Conservation (phyloP, 2,888 invertebrate species). For the Embidobia sp. region DNA sequence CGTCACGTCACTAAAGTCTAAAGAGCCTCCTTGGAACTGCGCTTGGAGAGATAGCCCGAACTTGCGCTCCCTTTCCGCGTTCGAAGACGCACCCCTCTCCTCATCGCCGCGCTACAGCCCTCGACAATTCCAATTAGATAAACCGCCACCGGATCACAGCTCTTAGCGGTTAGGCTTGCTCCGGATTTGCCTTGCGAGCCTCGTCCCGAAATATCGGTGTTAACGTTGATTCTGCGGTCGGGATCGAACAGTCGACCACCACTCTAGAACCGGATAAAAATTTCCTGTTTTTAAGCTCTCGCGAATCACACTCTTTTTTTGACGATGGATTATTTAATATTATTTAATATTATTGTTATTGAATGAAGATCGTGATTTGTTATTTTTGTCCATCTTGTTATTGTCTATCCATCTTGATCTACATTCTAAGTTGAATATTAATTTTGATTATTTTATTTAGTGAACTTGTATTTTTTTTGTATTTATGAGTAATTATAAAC, state of each 20-base stretch:
- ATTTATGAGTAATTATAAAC: no score
- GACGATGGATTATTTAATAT: no score
- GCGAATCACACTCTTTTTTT: no score
- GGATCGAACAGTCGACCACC: constrained; percentile 31
- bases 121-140: constrained; percentile 81
- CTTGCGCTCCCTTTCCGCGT: constrained; percentile 68
- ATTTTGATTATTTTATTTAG: no score
- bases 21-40: constrained; percentile 79
- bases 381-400: no score
- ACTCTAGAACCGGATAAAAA: neutral
- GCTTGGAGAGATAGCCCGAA: constrained; percentile 79
- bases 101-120: constrained; percentile 67
- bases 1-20: constrained; percentile 80
- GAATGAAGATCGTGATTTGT: no score
- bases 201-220: constrained; percentile 65
- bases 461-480: no score
- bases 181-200: constrained; percentile 63
- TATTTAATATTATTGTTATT: no score
- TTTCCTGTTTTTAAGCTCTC: no score
- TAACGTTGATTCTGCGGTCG: constrained; percentile 62
- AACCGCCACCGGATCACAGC: constrained; percentile 78
- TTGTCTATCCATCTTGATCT: no score
- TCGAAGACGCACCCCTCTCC: constrained; percentile 29
- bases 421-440: no score
- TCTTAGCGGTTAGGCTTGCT: constrained; percentile 75